phyloP scores from a whole-genome alignment of 2,888 invertebrate species.

The Caenorhabditis imperialis region DNA sequence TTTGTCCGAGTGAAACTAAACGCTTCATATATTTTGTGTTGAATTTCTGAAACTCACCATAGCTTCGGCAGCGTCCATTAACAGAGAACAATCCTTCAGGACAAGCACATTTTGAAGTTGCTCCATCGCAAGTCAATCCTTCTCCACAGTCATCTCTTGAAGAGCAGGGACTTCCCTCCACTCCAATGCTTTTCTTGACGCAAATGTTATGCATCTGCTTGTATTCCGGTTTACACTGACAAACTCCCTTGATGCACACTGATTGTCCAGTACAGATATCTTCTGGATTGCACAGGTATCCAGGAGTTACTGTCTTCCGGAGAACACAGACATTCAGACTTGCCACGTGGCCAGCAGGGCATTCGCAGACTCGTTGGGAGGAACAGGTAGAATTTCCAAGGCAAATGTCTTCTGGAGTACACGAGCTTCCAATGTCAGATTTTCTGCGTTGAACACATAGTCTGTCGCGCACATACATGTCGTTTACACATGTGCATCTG shows the following conservation, averaged over 20 bases:
- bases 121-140: constrained; percentile 64
- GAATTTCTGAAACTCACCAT: constrained; percentile 14
- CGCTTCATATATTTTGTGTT: background rate
- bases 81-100: constrained; percentile 50
- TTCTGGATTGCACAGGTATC: constrained; percentile 57
- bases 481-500: constrained; percentile 60
- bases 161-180: constrained; percentile 48
- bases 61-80: constrained; percentile 49
- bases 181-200: constrained; percentile 40
- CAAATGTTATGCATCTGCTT: constrained; percentile 50
- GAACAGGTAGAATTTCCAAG: constrained; percentile 70
- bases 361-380: constrained; percentile 63
- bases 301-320: constrained; percentile 63
- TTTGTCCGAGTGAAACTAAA: constrained; percentile 49
- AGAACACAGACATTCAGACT: constrained; percentile 39
- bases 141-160: constrained; percentile 66
- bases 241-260: constrained; percentile 72
- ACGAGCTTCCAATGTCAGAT: constrained; percentile 71
- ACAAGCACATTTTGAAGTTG: constrained; percentile 63
- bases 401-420: constrained; percentile 71
- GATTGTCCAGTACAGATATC: constrained; percentile 71
- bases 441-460: constrained; percentile 44
- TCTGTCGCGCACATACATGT: constrained; percentile 48
- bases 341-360: constrained; percentile 48
- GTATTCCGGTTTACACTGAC: constrained; percentile 63